A percentile compares a stretch with the other conserved stretches of the same genome.
phyloP scores from a whole-genome alignment of 2,113 vertebrate species.

The rabbit (Oryctolagus cuniculus) region mOryCun1.1 NC_091446.1:76720001-76720500 shows the following conservation, averaged over 20 bases:
- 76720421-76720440: background rate
- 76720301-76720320: background rate
- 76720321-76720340: conserved; percentile 23
- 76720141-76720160: too few species aligned
- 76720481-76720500: background rate
- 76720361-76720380: background rate
- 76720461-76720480: background rate
- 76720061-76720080: too few species aligned
- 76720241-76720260: background rate
- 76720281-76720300: background rate
- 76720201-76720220: background rate
- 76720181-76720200: background rate
- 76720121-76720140: too few species aligned
- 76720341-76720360: too few species aligned
- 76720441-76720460: background rate
- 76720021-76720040: background rate
- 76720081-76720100: too few species aligned
- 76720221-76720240: background rate
- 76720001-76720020: background rate
- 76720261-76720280: background rate
- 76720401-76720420: background rate
- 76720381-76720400: background rate
- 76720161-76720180: background rate
- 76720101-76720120: too few species aligned
- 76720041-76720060: background rate